Evolutionary conservation across 2,113 vertebrate species (phyloP).

Genomic region (Corythaeola cristata): DNA sequence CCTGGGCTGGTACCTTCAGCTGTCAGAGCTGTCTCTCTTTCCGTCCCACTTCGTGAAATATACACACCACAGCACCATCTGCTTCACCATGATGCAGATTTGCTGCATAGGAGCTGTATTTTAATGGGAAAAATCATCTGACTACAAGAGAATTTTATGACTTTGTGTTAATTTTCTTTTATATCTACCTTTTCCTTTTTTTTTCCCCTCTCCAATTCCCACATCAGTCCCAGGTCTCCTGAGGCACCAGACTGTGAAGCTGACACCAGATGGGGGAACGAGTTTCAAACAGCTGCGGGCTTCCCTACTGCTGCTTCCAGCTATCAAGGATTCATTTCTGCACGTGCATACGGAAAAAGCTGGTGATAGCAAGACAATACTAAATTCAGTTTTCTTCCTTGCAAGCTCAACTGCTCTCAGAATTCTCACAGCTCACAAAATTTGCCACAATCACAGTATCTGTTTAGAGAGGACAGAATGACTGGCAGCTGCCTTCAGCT

Average conservation of each 20-base stretch:
- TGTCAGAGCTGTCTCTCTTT: slow-evolving; percentile 14
- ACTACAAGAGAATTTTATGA: not conserved
- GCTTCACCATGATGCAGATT: not conserved
- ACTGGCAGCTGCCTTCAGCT: not conserved
- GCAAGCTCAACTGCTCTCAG: not conserved
- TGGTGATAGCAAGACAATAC: not conserved
- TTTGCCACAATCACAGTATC: not conserved
- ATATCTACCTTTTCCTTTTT: too few species aligned
- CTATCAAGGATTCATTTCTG: not conserved
- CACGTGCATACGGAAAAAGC: not conserved
- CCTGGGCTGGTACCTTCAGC: not conserved
- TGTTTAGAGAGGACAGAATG: not conserved
- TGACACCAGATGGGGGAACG: not conserved
- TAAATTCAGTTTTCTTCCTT: not conserved
- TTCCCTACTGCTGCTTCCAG: not conserved
- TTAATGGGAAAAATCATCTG: not conserved
- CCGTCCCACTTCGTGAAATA: not conserved
- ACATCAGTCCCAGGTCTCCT: not conserved
- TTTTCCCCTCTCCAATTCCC: not conserved
- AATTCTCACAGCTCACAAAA: not conserved
- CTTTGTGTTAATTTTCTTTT: not conserved
- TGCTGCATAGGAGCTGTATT: not conserved
- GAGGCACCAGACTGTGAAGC: slow-evolving; percentile 2
- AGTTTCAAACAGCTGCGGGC: not conserved
- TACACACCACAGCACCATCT: slow-evolving; percentile 16